Conservation (phyloP, 2,113 vertebrate genomes). For the Zapornia atra region DNA sequence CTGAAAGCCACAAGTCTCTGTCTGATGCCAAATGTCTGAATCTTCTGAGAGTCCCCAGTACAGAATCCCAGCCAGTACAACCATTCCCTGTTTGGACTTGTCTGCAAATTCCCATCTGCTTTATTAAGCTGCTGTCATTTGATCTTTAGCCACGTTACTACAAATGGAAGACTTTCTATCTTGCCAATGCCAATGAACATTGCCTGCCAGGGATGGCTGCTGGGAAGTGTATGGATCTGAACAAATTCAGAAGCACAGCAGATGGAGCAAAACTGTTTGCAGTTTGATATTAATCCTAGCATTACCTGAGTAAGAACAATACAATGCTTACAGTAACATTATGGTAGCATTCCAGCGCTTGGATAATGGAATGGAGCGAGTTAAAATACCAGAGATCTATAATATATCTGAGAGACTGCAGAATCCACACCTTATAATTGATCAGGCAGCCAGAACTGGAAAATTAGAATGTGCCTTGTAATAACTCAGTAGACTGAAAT, state of each 20-base stretch:
- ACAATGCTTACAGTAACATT: background rate
- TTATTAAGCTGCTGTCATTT: background rate
- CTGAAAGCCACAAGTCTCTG: background rate
- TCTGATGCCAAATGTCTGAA: background rate
- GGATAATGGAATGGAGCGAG: background rate
- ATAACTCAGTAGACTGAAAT: background rate
- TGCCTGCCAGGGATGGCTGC: background rate
- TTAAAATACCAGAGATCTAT: background rate
- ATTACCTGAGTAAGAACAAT: background rate
- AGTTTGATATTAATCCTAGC: background rate
- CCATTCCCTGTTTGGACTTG: background rate
- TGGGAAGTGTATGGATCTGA: background rate
- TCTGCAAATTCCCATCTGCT: background rate
- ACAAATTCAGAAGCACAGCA: background rate
- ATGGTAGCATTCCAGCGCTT: background rate
- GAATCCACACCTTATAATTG: background rate
- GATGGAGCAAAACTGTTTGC: background rate
- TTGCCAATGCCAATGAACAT: accelerated
- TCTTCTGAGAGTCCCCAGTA: background rate
- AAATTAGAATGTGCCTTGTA: background rate
- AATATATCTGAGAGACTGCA: background rate
- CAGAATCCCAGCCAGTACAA: background rate
- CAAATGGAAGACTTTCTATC: background rate
- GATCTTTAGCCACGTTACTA: background rate
- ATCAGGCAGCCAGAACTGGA: background rate